Percentiles rank a stretch among this genome's conserved stretches.
Evolutionary conservation across 2,113 vertebrate species (phyloP).

Genomic region (Ammodytes dubius): DNA sequence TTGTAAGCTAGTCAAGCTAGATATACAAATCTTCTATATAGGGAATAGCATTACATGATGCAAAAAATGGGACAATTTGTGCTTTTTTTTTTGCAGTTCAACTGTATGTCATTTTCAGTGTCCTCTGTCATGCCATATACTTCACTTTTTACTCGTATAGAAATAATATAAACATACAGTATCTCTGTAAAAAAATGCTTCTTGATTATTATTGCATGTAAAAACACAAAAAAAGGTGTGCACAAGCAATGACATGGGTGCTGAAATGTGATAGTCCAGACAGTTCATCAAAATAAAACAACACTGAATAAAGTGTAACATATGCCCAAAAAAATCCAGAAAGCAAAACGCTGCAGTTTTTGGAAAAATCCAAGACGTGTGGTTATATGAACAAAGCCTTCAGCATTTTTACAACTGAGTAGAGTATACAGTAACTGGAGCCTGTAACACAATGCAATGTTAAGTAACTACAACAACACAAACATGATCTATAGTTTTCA

Average conservation of each 20-base stretch:
- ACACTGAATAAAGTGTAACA: neutral
- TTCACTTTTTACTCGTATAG: no score
- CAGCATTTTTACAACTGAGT: slow-evolving; percentile 12
- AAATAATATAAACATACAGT: no score
- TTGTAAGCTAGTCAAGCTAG: neutral
- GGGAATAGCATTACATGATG: neutral
- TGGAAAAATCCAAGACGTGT: neutral
- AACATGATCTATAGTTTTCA: slow-evolving; percentile 28
- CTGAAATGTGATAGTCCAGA: neutral
- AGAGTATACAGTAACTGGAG: neutral
- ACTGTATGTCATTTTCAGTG: no score
- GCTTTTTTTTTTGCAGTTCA: no score
- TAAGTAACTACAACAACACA: neutral
- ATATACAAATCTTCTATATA: neutral
- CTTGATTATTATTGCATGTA: neutral
- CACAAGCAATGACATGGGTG: neutral
- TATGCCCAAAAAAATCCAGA: no score
- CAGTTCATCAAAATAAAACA: neutral
- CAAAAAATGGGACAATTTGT: neutral
- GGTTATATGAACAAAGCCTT: neutral
- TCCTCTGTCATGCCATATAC: no score
- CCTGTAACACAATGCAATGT: neutral
- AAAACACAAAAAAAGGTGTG: neutral
- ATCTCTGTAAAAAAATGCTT: neutral
- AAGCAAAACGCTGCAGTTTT: no score